Base-by-base conservation (phyloP, 2,797 vertebrate genomes). In the Sebastes hubbsi region DNA sequence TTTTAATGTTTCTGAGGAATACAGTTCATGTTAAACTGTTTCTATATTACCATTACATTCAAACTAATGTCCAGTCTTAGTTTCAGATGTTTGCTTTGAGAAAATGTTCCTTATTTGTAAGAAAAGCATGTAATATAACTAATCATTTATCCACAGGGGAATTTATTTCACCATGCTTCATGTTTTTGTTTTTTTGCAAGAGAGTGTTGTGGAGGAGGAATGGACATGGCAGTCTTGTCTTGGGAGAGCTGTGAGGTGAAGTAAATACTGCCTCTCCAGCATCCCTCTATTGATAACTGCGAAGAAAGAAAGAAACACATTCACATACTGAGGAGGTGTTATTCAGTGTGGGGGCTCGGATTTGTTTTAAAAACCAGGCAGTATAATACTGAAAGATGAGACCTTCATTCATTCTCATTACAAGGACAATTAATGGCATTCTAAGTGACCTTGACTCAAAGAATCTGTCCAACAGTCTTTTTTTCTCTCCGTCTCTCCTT, bases 391-490 rank as follows among this genome's bases (percentile, higher is more conserved):
- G 29, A 63, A 32, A 22, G 78, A 14, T 24, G 71, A 68, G 67
- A 49, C 32, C 54, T 61, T 70, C 54, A 72, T 82, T 52, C 30
- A 63, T 72, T 72, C 16, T 46, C 30, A 27, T 34, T 64, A 65
- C 59, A 72, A 64, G 27, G 52, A 61, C 32, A 77, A 73, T 14
- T 32, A 29, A 46, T 54, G 38, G 8, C 67, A n/a, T 72, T 75
- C 34, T 42, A 56, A 67, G 5, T 62, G 66, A 61, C 46, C 64
- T 59, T 79, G 5, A 9, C 8, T 71, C 20, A 70, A 60, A 36
- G 24, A 55, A 42, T 74, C 70, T 24, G 38, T 73, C 64, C 8
- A 10, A 38, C 61, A 22, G 2, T 36, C 14, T 13, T 24, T 24
- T 12, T 12, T 6, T 25, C 49, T n/a, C 20, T 18, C 20, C 8